Evolutionary conservation across 2,888 invertebrate species (phyloP).

Genomic region (Diloba caeruleocephala): DNA sequence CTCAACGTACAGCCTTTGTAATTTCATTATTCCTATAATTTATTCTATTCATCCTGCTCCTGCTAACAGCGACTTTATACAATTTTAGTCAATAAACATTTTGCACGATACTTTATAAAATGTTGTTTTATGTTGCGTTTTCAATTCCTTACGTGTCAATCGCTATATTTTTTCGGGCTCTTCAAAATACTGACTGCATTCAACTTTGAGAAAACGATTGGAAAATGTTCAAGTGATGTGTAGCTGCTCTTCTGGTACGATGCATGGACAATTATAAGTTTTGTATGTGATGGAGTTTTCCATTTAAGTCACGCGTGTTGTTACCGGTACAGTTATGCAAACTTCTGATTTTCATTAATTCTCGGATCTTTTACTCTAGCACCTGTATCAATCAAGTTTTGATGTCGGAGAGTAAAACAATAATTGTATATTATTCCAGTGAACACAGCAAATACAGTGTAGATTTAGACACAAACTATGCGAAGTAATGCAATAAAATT

Average conservation of each 20-base stretch:
- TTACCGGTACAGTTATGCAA: slow-evolving; percentile 8
- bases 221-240: slow-evolving; percentile 25
- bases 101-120: slow-evolving; percentile 16
- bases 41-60: not conserved
- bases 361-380: too few species aligned
- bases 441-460: too few species aligned
- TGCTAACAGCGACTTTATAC: not conserved
- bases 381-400: too few species aligned
- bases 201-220: slow-evolving; percentile 23
- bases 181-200: slow-evolving; percentile 27
- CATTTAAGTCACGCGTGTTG: slow-evolving; percentile 18
- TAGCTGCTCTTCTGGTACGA: not conserved
- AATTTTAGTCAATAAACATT: slow-evolving; percentile 23
- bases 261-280: slow-evolving; percentile 31
- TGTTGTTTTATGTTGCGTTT: slow-evolving; percentile 35
- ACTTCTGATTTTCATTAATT: not conserved
- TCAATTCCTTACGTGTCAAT: slow-evolving; percentile 28
- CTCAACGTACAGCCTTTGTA: too few species aligned
- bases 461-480: too few species aligned
- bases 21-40: too few species aligned
- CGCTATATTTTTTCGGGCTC: slow-evolving; percentile 8
- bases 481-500: too few species aligned
- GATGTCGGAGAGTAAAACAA: too few species aligned
- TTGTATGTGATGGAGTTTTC: slow-evolving; percentile 25
- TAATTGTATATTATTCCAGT: too few species aligned